Evolutionary conservation across 2,113 vertebrate genomes (phyloP).

Genomic region (Melozone crissalis): DNA sequence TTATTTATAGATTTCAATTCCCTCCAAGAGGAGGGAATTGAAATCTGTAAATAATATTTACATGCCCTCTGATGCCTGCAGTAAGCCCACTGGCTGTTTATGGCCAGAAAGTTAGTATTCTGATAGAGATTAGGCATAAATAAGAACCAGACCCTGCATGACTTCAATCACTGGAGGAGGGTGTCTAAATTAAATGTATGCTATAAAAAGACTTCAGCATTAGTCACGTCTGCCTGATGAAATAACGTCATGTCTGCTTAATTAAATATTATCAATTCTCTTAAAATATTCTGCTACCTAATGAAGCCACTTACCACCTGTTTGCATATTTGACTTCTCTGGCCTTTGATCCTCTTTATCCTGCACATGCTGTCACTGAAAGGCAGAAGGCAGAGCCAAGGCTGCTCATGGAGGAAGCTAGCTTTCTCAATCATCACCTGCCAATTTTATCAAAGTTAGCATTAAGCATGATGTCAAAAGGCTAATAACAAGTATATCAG

Average conservation of each 20-base stretch:
- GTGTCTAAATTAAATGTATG: constrained; percentile 5
- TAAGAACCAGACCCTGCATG: constrained; percentile 15
- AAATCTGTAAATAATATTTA: background rate
- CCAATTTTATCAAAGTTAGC: background rate
- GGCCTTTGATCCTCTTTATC: background rate
- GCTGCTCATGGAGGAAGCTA: background rate
- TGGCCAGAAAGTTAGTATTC: background rate
- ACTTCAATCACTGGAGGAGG: background rate
- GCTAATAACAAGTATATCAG: background rate
- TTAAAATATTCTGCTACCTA: constrained; percentile 36
- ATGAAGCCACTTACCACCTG: constrained; percentile 18
- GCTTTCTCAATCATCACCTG: background rate
- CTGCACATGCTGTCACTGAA: background rate
- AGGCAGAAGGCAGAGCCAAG: background rate
- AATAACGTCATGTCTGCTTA: background rate
- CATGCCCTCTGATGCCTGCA: background rate
- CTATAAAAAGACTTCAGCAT: constrained; percentile 20
- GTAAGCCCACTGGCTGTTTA: constrained; percentile 2
- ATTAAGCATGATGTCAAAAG: background rate
- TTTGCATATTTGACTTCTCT: constrained; percentile 3
- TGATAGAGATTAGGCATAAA: constrained; percentile 26
- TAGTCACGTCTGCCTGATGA: constrained; percentile 23
- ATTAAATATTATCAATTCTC: constrained; percentile 45
- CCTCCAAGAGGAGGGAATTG: background rate
- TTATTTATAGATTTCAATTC: constrained; percentile 18